Percentiles rank a stretch among this genome's conserved stretches.
Evolutionary conservation across 92 coral and sea anemone genomes (phyloP).

Genomic region (Phenganax subtilis): DNA sequence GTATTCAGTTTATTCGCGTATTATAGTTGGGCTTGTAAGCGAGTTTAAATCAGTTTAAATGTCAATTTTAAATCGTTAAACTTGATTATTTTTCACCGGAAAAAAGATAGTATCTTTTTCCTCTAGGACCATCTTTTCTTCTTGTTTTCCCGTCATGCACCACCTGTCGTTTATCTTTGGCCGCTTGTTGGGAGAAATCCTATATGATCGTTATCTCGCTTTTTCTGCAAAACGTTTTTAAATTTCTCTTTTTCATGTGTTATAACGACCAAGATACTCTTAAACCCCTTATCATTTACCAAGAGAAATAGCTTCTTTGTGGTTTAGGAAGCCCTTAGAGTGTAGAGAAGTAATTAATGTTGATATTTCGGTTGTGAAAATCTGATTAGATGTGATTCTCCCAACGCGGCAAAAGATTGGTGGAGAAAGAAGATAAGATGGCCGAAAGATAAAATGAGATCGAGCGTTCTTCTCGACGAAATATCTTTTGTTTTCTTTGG

Average conservation of each 20-base stretch:
- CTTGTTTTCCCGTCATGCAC: slow-evolving; percentile 40
- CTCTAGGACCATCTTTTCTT: background rate
- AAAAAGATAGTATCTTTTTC: slow-evolving; percentile 13
- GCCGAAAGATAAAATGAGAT: background rate
- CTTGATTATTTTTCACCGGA: slow-evolving; percentile 5
- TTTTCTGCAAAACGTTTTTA: no score
- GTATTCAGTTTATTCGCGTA: background rate
- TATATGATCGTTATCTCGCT: background rate
- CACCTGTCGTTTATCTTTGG: slow-evolving; percentile 36
- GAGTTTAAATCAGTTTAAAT: slow-evolving; percentile 10
- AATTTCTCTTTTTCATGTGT: background rate
- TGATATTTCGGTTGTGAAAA: background rate
- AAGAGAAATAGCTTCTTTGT: background rate
- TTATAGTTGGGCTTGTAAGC: background rate
- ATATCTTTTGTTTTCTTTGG: slow-evolving; percentile 1
- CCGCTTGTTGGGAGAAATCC: slow-evolving; percentile 32
- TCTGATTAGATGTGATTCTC: background rate
- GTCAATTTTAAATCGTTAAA: slow-evolving; percentile 11
- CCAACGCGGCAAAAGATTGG: slow-evolving; percentile 21
- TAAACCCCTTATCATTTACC: background rate
- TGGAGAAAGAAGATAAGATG: slow-evolving; percentile 30
- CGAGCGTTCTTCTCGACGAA: background rate
- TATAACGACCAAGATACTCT: background rate
- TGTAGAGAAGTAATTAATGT: background rate
- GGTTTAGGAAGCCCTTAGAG: background rate